These are phyloP conservation scores for Amphibalanus amphitrite DNA, from an alignment of 1,140 invertebrate genomes.

Conservation along the genomic window DNA sequence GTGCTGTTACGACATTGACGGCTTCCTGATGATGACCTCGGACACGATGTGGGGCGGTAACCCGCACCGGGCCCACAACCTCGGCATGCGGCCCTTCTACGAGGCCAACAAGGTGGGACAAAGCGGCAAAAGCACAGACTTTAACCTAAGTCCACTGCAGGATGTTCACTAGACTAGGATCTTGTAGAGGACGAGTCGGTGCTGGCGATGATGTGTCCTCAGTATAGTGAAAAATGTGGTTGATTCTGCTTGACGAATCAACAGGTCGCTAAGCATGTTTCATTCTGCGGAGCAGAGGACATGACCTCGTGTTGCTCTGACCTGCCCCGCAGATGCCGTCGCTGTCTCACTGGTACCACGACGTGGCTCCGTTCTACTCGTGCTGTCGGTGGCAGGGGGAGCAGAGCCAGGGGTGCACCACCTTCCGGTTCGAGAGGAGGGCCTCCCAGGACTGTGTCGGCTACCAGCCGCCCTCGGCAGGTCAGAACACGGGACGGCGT, in stretches of 20 bases:
- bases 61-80: constrained; percentile 68
- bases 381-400: constrained; percentile 90
- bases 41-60: constrained; percentile 88
- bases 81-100: constrained; percentile 76
- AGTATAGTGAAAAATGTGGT: no score
- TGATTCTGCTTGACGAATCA: no score
- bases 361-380: constrained; percentile 79
- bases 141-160: no score
- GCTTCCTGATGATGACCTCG: constrained; percentile 76
- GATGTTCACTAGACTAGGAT: no score
- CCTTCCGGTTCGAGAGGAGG: constrained; percentile 74
- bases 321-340: constrained; percentile 13
- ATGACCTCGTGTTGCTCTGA: no score
- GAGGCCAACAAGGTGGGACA: constrained; percentile 54
- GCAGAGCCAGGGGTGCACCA: constrained; percentile 79
- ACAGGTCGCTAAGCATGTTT: no score
- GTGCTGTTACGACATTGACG: constrained; percentile 86
- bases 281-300: no score
- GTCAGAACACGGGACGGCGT: no score
- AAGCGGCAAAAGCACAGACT: no score
- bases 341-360: constrained; percentile 55
- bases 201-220: no score
- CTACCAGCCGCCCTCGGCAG: constrained; percentile 81
- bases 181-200: no score
- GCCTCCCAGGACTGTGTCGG: constrained; percentile 88